Evolutionary conservation across 2,797 vertebrate genomes (phyloP), one percentile per base, ranked within the genome.

Genomic region (Falco peregrinus): DNA sequence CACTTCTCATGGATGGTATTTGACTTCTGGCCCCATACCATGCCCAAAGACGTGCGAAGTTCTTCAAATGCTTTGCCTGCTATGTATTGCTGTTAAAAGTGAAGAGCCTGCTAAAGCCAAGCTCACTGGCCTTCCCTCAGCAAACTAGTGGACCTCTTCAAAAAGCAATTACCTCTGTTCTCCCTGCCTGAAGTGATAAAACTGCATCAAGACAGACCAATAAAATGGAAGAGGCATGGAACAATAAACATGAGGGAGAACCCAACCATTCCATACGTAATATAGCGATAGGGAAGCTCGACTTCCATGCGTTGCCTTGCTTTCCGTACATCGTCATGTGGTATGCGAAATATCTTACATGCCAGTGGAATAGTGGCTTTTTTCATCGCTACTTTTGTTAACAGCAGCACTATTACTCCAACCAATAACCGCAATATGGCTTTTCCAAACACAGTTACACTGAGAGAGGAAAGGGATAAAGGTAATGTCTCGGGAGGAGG

Each of bases 231-330:
- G 69, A 99, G 48, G 43, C 97, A 98, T n/a, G 99, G 99, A 43
- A 99, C 98, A 75, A 99, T 54, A 85, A 98, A 99, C 80, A 98
- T 97, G 48, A 98, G 98, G 76, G 98, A 98, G 97, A 99, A 99
- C 7, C 99, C 99, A 24, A 99, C 98, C 6, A 90, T 97, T 13
- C 98, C 98, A 2, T 99, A 99, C 0, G 99, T 99, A 1, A 99
- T 97, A 76, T 99, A 99, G 43, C 99, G 98, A 94, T 99, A 99
- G 0, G 99, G 99, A 61, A 99, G 99, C 97, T 99, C 99, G 17
- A 99, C 98, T 93, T 99, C 98, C 99, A 99, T 99, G 97, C 99
- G 98, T 92, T 99, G 99, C 82, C 99, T 93, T 25, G 99, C 99
- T 96, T 98, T 98, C 85, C 98, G 98, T 67, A 99, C 90, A 20